A percentile compares a stretch with the other conserved stretches of the same genome.
Conservation (phyloP, 1,140 invertebrate species). For the Drosophila gunungcola region DNA sequence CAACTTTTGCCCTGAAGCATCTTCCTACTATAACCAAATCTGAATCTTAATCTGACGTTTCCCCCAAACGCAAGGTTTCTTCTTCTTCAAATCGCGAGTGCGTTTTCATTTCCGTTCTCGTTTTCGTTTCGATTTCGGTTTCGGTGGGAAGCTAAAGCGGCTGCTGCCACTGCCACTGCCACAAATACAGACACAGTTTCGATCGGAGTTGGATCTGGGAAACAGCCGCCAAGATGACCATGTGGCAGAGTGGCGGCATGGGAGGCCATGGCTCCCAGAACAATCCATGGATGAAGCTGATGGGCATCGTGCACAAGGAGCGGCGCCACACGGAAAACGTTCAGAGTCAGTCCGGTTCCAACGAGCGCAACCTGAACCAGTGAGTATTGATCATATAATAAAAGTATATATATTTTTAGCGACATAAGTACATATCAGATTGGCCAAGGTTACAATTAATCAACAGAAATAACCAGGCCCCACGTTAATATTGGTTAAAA, state of each 20-base stretch:
- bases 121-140: constrained; percentile 7
- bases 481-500: neutral
- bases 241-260: constrained; percentile 89
- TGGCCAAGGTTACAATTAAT: too few species aligned
- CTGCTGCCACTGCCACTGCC: constrained; percentile 34
- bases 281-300: constrained; percentile 93
- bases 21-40: constrained; percentile 1
- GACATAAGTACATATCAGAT: too few species aligned
- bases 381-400: constrained; percentile 84
- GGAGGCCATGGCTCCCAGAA: constrained; percentile 91
- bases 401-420: too few species aligned
- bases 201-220: constrained; percentile 3
- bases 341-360: constrained; percentile 86
- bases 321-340: constrained; percentile 87
- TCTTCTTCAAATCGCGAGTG: constrained; percentile 26
- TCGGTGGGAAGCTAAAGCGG: constrained; percentile 4
- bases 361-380: constrained; percentile 88
- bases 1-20: constrained; percentile 13
- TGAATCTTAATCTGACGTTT: constrained; percentile 6
- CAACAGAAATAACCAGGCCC: neutral
- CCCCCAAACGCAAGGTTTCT: constrained; percentile 21
- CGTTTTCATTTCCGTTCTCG: neutral
- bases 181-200: constrained; percentile 35
- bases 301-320: constrained; percentile 92
- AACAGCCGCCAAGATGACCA: constrained; percentile 86